Base-by-base conservation (phyloP, 1,140 invertebrate species). In the Drosophila rhopaloa region DNA sequence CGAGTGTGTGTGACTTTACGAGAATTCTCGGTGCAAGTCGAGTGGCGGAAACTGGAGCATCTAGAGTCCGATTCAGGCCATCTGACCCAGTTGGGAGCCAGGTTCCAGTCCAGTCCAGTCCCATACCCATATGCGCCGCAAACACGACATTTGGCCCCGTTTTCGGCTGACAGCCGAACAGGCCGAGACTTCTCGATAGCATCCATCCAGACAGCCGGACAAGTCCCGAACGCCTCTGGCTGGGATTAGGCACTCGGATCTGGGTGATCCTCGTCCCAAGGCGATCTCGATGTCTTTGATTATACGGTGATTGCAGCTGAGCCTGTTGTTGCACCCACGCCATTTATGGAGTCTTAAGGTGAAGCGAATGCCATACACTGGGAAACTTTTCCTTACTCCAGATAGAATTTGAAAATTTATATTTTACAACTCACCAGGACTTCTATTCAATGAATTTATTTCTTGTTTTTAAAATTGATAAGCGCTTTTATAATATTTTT, bases 1-100 rank as follows among this genome's bases (percentile, higher is more conserved):
- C 24, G 11, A 19, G 35, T 6, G 35, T 48, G 16, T 46, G 35
- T 54, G 48, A 59, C 37, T 40, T 48, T 37, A 11, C 32, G 35
- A 43, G 59, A 66, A 47, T 55, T 47, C 48, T 55, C 50, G 48
- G 27, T 70, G 61, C 66, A 68, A 63, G 59, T 19, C 16, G 46
- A 1, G n/a, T 8, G 27, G 38, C 24, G 13, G 48, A 35, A 71
- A 71, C 67, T 71, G 67, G 67, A 71, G 63, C 63, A 57, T 35
- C 50, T 70, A 16, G 67, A 47, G 38, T 48, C 29, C 65, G 63
- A 67, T 51, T 50, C 37, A 44, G 85, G 79, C 77, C 71, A 61
- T 65, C 57, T 88, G 82, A 79, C 82, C 83, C 70, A 85, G 65
- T 78, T 83, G 48, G 37, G 47, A 70, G 73, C 62, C 73, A 56